Conservation (phyloP, 2,113 vertebrate species). For the Indicator maculatus region DNA sequence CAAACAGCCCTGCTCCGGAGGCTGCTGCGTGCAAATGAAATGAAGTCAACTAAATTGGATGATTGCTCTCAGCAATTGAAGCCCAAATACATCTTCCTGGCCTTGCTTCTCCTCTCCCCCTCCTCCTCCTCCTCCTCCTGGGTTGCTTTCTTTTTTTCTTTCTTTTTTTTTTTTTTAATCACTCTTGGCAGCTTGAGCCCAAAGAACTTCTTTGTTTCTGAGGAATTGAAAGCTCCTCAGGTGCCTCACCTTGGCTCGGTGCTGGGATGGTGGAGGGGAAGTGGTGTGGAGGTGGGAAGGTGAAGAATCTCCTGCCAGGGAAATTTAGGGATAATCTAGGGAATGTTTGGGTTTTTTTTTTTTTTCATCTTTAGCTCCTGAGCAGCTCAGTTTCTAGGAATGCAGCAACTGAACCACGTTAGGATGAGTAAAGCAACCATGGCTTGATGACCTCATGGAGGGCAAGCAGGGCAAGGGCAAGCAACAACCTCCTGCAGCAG, state of each 20-base stretch:
- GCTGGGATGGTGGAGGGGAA: neutral
- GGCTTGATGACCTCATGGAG: no score
- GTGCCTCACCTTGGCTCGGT: neutral
- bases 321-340: neutral
- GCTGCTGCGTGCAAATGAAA: neutral
- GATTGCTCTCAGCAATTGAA: neutral
- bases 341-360: no score
- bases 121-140: neutral
- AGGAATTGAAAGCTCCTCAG: neutral
- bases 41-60: neutral
- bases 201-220: neutral
- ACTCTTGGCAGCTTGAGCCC: no score
- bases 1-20: neutral
- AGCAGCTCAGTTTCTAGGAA: neutral
- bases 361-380: neutral
- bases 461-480: neutral
- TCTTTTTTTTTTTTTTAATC: neutral
- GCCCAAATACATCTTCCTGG: neutral
- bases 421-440: no score
- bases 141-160: neutral
- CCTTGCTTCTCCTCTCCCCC: neutral
- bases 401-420: accelerated
- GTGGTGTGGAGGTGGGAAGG: neutral
- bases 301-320: neutral
- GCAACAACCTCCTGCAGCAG: no score